These are phyloP conservation scores for Motacilla tschutschensis DNA, from an alignment of 2,113 vertebrate genomes.

Conservation along the genomic window DNA sequence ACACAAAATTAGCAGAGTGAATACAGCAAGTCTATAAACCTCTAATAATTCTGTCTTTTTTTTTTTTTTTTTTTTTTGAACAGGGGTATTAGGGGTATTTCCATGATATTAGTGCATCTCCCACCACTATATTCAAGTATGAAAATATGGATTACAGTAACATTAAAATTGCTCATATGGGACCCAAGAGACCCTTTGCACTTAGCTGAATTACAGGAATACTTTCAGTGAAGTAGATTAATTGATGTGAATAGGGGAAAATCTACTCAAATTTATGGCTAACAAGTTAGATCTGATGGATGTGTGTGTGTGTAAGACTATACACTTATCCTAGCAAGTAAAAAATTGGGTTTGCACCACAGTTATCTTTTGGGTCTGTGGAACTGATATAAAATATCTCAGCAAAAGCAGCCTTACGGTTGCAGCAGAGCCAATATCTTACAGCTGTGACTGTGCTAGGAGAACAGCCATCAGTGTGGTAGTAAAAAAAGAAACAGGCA, in stretches of 20 bases:
- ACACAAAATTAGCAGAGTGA: not conserved
- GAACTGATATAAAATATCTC: constrained; percentile 18
- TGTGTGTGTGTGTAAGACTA: not conserved
- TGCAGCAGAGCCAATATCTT: constrained; percentile 46
- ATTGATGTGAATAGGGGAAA: not conserved
- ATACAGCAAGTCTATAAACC: not conserved
- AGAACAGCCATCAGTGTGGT: constrained; percentile 44
- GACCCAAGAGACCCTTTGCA: not conserved
- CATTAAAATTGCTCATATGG: not conserved
- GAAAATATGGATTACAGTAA: constrained; percentile 23
- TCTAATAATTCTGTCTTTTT: not conserved
- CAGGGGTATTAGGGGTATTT: not conserved
- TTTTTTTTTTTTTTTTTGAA: not conserved
- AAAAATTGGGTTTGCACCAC: constrained; percentile 14
- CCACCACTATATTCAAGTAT: not conserved
- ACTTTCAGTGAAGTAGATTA: constrained; percentile 2
- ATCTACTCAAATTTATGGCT: not conserved
- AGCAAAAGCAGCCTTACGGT: constrained; percentile 10
- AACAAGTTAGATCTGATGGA: not conserved
- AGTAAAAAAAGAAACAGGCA: constrained; percentile 61
- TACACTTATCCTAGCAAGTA: not conserved
- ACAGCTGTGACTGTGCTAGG: constrained; percentile 48
- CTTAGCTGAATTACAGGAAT: constrained; percentile 17
- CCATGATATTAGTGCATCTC: not conserved
- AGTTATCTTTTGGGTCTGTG: constrained; percentile 39